Conservation (phyloP, 2,797 vertebrate genomes). For the Saguinus oedipus region DNA sequence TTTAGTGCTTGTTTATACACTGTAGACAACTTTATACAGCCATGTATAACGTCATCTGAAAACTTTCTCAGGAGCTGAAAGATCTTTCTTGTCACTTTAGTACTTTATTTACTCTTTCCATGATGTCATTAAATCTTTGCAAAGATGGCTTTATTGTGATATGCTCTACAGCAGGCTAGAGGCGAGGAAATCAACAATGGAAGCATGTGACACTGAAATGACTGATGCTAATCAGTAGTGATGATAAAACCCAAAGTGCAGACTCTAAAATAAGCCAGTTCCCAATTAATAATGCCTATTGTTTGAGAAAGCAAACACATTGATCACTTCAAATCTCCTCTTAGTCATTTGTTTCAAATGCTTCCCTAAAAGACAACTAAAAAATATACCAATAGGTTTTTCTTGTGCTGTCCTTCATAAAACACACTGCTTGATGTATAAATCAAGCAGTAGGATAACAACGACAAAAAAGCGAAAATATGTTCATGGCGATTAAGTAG, state of each 20-base stretch:
- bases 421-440: background rate
- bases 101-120: slow-evolving; percentile 42
- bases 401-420: slow-evolving; percentile 31
- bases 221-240: slow-evolving; percentile 59
- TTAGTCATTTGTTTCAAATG: slow-evolving; percentile 36
- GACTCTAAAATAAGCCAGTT: slow-evolving; percentile 25
- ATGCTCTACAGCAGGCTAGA: background rate
- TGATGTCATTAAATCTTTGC: slow-evolving; percentile 44
- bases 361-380: slow-evolving; percentile 23
- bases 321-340: background rate
- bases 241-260: slow-evolving; percentile 38
- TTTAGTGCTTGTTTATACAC: background rate
- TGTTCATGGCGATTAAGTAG: background rate
- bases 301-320: background rate
- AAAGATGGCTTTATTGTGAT: slow-evolving; percentile 57
- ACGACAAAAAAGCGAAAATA: slow-evolving; percentile 11
- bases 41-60: slow-evolving; percentile 27
- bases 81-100: slow-evolving; percentile 18
- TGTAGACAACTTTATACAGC: background rate
- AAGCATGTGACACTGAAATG: slow-evolving; percentile 48
- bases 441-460: slow-evolving; percentile 1
- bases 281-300: slow-evolving; percentile 50
- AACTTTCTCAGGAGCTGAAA: slow-evolving; percentile 29
- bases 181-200: slow-evolving; percentile 24
- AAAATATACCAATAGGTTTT: slow-evolving; percentile 17